Evolutionary conservation across 2,888 invertebrate species (phyloP).

Genomic region (Masnerella sp.): DNA sequence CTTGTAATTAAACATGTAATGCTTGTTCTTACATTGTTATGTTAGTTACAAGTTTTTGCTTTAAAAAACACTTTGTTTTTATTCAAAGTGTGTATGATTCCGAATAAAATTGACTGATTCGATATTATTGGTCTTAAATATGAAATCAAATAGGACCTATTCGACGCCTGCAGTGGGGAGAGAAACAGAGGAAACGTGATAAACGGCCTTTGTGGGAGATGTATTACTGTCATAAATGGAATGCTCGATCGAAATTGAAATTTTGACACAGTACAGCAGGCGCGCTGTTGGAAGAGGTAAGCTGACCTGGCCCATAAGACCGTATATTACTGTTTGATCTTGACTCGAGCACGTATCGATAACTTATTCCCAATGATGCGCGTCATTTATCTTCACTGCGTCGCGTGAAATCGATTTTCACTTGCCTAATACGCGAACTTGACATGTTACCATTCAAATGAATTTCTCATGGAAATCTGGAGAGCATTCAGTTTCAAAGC

Average conservation of each 20-base stretch:
- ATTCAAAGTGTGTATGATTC: too few relatives aligned
- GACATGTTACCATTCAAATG: constrained; percentile 22
- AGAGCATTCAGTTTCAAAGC: constrained; percentile 29
- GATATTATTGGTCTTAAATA: constrained; percentile 27
- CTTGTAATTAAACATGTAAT: too few relatives aligned
- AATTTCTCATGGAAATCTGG: constrained; percentile 34
- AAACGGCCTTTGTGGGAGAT: constrained; percentile 67
- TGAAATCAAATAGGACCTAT: constrained; percentile 40
- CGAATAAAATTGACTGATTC: too few relatives aligned
- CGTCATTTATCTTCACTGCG: constrained; percentile 66
- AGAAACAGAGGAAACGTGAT: constrained; percentile 60
- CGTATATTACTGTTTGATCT: constrained; percentile 62
- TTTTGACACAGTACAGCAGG: constrained; percentile 69
- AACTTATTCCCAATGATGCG: constrained; percentile 69
- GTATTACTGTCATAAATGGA: constrained; percentile 69
- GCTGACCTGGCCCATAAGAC: constrained; percentile 56
- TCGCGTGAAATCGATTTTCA: constrained; percentile 63
- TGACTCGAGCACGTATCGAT: constrained; percentile 64
- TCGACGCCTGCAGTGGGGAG: constrained; percentile 26
- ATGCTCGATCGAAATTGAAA: constrained; percentile 73
- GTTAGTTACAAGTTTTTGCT: too few relatives aligned
- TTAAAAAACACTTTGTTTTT: too few relatives aligned
- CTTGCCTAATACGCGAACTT: constrained; percentile 37
- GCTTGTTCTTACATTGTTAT: too few relatives aligned
- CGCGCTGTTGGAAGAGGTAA: constrained; percentile 39